Percentiles rank a stretch among this genome's conserved stretches.
Evolutionary conservation across 2,888 invertebrate genomes (phyloP).

Genomic region (Trissolcus japonicus): DNA sequence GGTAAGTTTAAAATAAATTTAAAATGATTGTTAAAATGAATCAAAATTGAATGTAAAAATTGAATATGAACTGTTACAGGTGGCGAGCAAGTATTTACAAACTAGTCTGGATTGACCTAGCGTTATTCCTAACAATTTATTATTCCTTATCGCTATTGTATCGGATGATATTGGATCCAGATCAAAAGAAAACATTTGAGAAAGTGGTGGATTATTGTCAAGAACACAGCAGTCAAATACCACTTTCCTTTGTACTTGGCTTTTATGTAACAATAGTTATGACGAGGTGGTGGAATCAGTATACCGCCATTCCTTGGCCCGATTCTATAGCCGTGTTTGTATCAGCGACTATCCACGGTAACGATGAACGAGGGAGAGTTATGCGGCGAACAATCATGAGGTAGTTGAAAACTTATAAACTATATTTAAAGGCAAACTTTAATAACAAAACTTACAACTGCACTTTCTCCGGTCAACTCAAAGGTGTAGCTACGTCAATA

Average conservation of each 20-base stretch:
- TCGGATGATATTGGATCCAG: conserved; percentile 82
- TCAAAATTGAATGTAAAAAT: not conserved
- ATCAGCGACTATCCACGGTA: conserved; percentile 79
- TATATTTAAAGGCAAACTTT: not conserved
- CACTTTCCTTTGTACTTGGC: conserved; percentile 93
- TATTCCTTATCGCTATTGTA: conserved; percentile 88
- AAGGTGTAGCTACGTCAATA: not conserved
- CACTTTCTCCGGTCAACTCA: not conserved
- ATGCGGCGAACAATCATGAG: conserved; percentile 79
- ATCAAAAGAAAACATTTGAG: conserved; percentile 88
- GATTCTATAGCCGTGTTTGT: conserved; percentile 80
- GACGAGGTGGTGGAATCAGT: conserved; percentile 88
- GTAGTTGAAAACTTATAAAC: conserved; percentile 44
- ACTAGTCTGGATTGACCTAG: conserved; percentile 92
- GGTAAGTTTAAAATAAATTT: conserved; percentile 78
- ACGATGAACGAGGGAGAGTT: conserved; percentile 79
- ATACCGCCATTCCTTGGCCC: conserved; percentile 80
- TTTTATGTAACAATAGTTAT: conserved; percentile 96
- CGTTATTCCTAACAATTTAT: conserved; percentile 87
- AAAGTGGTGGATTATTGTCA: conserved; percentile 89
- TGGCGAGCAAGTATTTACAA: conserved; percentile 98
- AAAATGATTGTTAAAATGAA: too few species aligned
- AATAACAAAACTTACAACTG: not conserved
- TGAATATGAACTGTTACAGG: conserved; percentile 79
- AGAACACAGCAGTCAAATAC: conserved; percentile 91